Evolutionary conservation across 2,797 vertebrate species (phyloP), one percentile per base, ranked within the genome.

Genomic region (Adrianichthys oophorus): DNA sequence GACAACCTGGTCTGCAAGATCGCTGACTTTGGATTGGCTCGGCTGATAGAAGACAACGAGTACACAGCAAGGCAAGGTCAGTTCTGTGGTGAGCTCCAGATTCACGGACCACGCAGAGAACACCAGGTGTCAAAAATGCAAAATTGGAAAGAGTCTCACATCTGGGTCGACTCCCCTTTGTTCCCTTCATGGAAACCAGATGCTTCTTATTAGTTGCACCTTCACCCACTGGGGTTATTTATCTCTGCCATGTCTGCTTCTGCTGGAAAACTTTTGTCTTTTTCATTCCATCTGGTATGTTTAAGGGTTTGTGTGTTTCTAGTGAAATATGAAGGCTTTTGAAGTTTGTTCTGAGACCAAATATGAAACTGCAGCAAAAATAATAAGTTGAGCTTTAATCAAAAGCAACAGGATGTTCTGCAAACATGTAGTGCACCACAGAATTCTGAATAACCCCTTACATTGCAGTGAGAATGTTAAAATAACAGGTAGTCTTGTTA

Each of bases 1-100:
- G 96, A 98, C 84, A 97, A 96, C 88, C 91, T 97, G 78, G 95
- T 94, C 63, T 98, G 96, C 85, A 98, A 98, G 92, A 98, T 98
- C 77, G 96, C 96, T 24, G 96, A 98, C 87, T 98, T 98, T 29
- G 96, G 96, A 46, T 91, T 98, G 89, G 96, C 96, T 88, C 92
- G 96, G 81, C 91, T 98, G 88, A 98, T 98, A 88, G 96, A 98
- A 88, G 96, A 98, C 91, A 97, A 98, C 74, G 95, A 98, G 79
- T 98, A 98, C 77, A 98, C 96, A 1, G 96, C 96, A 41, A 94
- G 96, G 81, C 96, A 98, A 94, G 96, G 96, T 96, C 80, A 83
- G 87, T 58, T 2, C 26, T 37, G 8, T 37, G 32, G 12, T 12
- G 32, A 37, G 3, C 32, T 12, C 32, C 32, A 37, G 12, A 37